Conservation (phyloP, 2,113 vertebrate genomes). For the Platycercus adscitus region DNA sequence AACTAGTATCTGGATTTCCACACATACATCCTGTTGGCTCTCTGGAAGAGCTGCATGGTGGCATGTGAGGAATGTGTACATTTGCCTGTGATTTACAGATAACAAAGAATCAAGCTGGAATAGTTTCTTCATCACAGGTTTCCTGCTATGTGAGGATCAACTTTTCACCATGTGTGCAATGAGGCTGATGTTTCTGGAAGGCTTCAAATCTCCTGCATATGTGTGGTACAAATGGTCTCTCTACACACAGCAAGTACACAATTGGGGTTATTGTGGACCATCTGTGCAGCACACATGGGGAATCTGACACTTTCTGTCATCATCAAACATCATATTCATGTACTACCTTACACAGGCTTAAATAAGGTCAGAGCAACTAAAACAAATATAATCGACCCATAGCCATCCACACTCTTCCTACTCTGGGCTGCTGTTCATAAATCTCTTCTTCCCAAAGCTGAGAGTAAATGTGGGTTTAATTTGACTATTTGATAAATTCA, state of each 20-base stretch:
- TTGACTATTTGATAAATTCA: neutral
- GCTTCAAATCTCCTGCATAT: conserved; percentile 4
- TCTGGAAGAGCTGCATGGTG: neutral
- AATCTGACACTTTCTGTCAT: conserved; percentile 29
- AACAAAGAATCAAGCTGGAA: conserved; percentile 31
- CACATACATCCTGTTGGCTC: neutral
- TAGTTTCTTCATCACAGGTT: conserved; percentile 7
- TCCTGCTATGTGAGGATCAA: conserved; percentile 19
- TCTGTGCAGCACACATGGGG: conserved; percentile 24
- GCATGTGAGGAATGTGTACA: conserved; percentile 42
- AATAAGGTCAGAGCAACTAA: neutral
- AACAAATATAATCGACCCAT: neutral
- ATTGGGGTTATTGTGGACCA: neutral
- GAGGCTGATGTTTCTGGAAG: conserved; percentile 15
- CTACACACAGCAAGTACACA: neutral
- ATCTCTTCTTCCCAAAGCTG: neutral
- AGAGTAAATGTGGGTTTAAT: neutral
- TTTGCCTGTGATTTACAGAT: conserved; percentile 2
- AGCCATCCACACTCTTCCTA: neutral
- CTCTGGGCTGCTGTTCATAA: neutral
- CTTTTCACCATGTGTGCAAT: neutral
- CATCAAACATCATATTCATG: neutral
- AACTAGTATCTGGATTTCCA: neutral
- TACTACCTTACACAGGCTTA: neutral
- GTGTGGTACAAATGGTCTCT: neutral